Evolutionary conservation across 2,888 invertebrate species (phyloP), one percentile per base, ranked within the genome.

Genomic region (Megaustenia siamemsis): DNA sequence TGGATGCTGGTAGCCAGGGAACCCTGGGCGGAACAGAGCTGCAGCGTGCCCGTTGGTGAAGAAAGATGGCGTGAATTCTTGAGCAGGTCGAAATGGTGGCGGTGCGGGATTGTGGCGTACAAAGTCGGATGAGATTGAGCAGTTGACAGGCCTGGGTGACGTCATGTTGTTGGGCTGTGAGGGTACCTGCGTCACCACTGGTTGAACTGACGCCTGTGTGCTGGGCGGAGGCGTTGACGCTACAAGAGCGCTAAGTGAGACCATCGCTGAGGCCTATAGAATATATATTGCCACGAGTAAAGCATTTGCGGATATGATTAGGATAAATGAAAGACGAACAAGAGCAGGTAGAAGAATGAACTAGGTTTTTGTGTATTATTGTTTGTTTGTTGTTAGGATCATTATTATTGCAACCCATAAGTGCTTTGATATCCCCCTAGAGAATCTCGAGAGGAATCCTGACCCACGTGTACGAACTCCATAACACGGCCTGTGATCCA

Each of bases 31-130:
- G 88, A 93, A 93, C 83, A 93, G 87, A 45, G 79, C 79, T 21
- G 76, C 40, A 32, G 93, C 93, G 85, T 93, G 93, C 49, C 92
- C 91, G 85, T 92, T 93, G 73, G 93, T 88, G 88, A 93, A 93
- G 89, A 93, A 93, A 38, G 92, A 92, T 84, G 93, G 90, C 45
- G 91, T 91, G 87, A 93, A 92, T 77, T 93, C 93, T 73, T 92
- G 93, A n/a, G 93, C 91, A 38, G 92, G 92, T 86, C 92, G 87
- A 85, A 92, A 92, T 83, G 91, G 90, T n/a, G 91, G 88, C 3
- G 90, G 87, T 5, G 91, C 90, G 1, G 90, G 88, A 84, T 91
- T 92, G 77, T 91, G 91, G 66, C 92, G 91, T 63, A 92, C 86
- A 86, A 92, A 92, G 78, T 92, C 92, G n/a, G 71, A 10, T 63